Evolutionary conservation across 2,888 invertebrate species (phyloP), one percentile per base, ranked within the genome.

Genomic region (Blomia tropicalis): DNA sequence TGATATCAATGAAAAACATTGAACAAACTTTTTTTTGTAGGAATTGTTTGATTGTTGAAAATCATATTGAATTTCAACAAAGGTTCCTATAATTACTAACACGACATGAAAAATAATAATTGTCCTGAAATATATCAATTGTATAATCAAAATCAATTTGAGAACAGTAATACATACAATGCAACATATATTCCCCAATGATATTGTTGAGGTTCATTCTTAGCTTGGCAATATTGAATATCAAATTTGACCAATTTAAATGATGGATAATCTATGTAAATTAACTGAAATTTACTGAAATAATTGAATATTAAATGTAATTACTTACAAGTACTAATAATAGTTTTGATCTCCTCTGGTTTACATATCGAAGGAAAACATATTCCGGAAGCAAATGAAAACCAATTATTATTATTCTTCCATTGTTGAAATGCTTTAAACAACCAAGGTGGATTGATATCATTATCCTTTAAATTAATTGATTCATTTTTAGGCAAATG

Each of bases 311-410:
- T n/a, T n/a, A n/a, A n/a, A n/a, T n/a, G n/a, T n/a, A n/a, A n/a
- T n/a, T n/a, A n/a, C 54, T 41, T 56, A 56, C 56, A 56, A 4
- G 56, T 14, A 3, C 14, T 2, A 11, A 62, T 11, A 4, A 60
- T 17, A 5, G 25, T 2, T 29, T 43, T 32, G 36, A 62, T 62
- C 17, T 58, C 58, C n/a, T 23, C 2, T 1, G 19, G 7, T 19
- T 58, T 14, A 56, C 62, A 62, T 1, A 53, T 23, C 4, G 62
- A 62, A 5, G 56, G 62, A 62, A 62, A 58, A 47, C 62, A 62
- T 7, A 62, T 25, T 2, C 43, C 62, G 3, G 36, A 41, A 5
- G 31, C 43, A 17, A 62, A 43, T 14, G 62, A 41, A 23, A 41
- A 22, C 30, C 11, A 22, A 31, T 62, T 62, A 30, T 62, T 56